A percentile compares a stretch with the other conserved stretches of the same genome.
Evolutionary conservation across 2,113 vertebrate genomes (phyloP).

Genomic region (Grammomys surdaster): DNA sequence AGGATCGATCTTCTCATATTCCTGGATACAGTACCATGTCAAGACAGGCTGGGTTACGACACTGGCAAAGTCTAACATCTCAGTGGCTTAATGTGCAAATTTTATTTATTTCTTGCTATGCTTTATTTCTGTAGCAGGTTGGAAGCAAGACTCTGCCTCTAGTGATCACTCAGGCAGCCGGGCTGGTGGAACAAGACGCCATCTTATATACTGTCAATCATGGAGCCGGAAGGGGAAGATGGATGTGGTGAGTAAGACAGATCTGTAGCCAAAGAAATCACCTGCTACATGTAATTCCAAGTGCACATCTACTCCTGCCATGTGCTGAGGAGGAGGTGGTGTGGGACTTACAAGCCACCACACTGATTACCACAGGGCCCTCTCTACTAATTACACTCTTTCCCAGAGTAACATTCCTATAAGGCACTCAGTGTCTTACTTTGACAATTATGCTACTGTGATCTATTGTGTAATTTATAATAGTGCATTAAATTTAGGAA

Average conservation of each 20-base stretch:
- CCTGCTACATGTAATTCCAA: slow-evolving; percentile 14
- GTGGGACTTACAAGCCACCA: neutral
- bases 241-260: neutral
- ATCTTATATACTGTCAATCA: slow-evolving; percentile 34
- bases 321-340: neutral
- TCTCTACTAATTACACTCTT: neutral
- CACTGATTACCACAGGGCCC: neutral
- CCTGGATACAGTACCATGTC: neutral
- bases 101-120: neutral
- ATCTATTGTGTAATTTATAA: slow-evolving; percentile 56
- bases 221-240: neutral
- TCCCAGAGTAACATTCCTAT: slow-evolving; percentile 11
- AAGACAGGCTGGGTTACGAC: neutral
- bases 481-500: slow-evolving; percentile 59
- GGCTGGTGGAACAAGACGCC: neutral
- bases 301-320: neutral
- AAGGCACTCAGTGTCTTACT: slow-evolving; percentile 45
- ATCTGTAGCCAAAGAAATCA: neutral
- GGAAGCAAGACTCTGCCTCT: slow-evolving; percentile 28
- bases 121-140: slow-evolving; percentile 4
- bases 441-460: slow-evolving; percentile 62
- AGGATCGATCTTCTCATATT: neutral
- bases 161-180: neutral
- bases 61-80: neutral
- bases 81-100: neutral